A percentile compares a stretch with the other conserved stretches of the same genome.
These are phyloP conservation scores for Anoura caudifer DNA, from an alignment of 2,113 vertebrate genomes.

Conservation along the genomic window DNA sequence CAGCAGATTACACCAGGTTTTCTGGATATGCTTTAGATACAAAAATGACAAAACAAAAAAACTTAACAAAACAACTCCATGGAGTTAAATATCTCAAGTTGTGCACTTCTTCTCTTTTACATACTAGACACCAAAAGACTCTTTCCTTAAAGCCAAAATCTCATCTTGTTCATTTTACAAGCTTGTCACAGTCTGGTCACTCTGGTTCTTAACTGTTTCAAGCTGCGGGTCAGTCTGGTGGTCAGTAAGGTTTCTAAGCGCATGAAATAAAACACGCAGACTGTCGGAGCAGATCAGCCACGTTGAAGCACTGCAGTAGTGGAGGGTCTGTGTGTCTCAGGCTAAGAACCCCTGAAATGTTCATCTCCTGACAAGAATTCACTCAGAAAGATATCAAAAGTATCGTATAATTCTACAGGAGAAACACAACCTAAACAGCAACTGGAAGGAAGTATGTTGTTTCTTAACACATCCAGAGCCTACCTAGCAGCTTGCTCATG, in stretches of 20 bases:
- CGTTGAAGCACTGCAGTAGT: not conserved
- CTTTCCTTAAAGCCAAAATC: not conserved
- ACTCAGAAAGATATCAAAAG: not conserved
- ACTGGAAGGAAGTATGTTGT: not conserved
- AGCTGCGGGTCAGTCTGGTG: not conserved
- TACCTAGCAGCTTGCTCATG: constrained; percentile 80
- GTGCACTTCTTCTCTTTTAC: not conserved
- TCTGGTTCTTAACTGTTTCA: not conserved
- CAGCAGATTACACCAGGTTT: not conserved
- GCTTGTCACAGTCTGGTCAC: not conserved
- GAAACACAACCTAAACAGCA: not conserved
- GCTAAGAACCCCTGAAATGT: not conserved
- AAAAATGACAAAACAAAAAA: not conserved
- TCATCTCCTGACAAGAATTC: not conserved
- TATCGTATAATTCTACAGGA: not conserved
- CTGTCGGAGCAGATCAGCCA: not conserved
- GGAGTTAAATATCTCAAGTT: not conserved
- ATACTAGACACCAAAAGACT: not conserved
- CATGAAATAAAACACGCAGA: not conserved
- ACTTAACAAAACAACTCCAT: not conserved
- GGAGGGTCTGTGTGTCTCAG: not conserved
- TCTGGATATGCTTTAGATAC: not conserved
- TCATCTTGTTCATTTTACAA: not conserved
- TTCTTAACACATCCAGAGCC: not conserved
- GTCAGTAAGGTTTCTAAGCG: not conserved